Evolutionary conservation across 1,140 invertebrate genomes (phyloP).

Genomic region (Helicoverpa armigera): DNA sequence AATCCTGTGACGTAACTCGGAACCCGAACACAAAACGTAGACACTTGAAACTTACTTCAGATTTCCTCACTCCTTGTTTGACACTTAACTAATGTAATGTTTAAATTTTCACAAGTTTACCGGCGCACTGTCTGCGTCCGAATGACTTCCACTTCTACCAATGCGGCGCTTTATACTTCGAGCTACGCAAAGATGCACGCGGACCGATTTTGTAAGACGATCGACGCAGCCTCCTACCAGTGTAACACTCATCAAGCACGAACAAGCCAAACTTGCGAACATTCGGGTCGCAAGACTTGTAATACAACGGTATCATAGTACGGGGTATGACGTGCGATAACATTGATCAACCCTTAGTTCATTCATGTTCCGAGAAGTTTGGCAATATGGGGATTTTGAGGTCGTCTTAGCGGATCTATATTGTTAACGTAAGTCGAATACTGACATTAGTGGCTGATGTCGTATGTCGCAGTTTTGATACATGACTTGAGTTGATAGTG

Average conservation of each 20-base stretch:
- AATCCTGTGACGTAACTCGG: conserved; percentile 27
- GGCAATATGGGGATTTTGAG: conserved; percentile 78
- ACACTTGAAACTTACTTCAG: conserved; percentile 77
- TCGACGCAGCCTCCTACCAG: conserved; percentile 75
- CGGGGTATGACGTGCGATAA: conserved; percentile 72
- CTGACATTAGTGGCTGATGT: conserved; percentile 41
- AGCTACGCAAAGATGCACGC: conserved; percentile 82
- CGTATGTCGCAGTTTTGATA: conserved; percentile 15
- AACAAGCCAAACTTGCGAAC: neutral
- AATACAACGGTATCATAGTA: conserved; percentile 64
- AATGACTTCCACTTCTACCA: conserved; percentile 80
- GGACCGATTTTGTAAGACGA: conserved; percentile 83
- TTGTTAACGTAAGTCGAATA: conserved; percentile 46
- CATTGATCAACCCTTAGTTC: conserved; percentile 80
- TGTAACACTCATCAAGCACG: conserved; percentile 27
- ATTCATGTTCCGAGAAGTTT: conserved; percentile 77
- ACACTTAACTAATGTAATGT: conserved; percentile 66
- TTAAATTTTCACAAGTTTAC: conserved; percentile 76
- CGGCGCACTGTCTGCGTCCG: conserved; percentile 78
- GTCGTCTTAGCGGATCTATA: conserved; percentile 75
- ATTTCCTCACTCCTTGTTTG: conserved; percentile 69
- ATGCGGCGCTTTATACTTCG: conserved; percentile 83
- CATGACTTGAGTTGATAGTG: neutral
- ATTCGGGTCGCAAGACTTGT: conserved; percentile 11
- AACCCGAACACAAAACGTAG: conserved; percentile 9